phyloP scores from a whole-genome alignment of 2,888 invertebrate genomes.

The Plutella xylostella region DNA sequence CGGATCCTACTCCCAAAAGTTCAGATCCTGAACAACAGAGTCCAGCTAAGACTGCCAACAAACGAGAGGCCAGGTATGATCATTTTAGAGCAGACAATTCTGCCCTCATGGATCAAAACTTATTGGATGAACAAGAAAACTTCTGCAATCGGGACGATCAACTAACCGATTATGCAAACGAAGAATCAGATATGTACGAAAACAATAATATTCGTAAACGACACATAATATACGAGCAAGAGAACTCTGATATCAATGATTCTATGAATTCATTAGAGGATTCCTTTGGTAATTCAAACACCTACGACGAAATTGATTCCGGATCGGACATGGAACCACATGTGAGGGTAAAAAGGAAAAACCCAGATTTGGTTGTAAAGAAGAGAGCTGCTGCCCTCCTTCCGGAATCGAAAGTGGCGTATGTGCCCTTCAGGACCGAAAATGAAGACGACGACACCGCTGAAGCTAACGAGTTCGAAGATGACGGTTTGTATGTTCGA shows the following conservation, averaged over 20 bases:
- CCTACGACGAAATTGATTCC: conserved; percentile 31
- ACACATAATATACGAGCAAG: too few species aligned
- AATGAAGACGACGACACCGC: conserved; percentile 54
- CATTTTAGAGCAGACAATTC: conserved; percentile 1
- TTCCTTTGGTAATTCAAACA: conserved; percentile 45
- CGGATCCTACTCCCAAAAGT: too few species aligned
- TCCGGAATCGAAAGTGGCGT: conserved; percentile 45
- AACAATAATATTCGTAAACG: conserved; percentile 34
- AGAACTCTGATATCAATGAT: conserved; percentile 29
- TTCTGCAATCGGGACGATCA: too few species aligned
- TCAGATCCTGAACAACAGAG: too few species aligned
- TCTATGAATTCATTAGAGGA: conserved; percentile 52
- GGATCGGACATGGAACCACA: conserved; percentile 37
- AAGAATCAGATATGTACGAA: conserved; percentile 15
- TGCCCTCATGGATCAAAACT: not conserved
- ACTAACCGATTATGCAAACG: too few species aligned
- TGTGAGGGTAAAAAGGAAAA: conserved; percentile 51
- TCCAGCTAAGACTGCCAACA: conserved; percentile 38
- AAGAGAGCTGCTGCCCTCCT: conserved; percentile 41
- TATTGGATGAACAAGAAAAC: too few species aligned
- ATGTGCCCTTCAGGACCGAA: conserved; percentile 42
- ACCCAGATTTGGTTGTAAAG: conserved; percentile 22
- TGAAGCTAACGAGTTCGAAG: conserved; percentile 61
- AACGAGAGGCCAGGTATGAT: conserved; percentile 38
- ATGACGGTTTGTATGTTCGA: conserved; percentile 58